Evolutionary conservation across 2,113 vertebrate genomes (phyloP), one percentile per base, ranked within the genome.

Genomic region (Caretta caretta): DNA sequence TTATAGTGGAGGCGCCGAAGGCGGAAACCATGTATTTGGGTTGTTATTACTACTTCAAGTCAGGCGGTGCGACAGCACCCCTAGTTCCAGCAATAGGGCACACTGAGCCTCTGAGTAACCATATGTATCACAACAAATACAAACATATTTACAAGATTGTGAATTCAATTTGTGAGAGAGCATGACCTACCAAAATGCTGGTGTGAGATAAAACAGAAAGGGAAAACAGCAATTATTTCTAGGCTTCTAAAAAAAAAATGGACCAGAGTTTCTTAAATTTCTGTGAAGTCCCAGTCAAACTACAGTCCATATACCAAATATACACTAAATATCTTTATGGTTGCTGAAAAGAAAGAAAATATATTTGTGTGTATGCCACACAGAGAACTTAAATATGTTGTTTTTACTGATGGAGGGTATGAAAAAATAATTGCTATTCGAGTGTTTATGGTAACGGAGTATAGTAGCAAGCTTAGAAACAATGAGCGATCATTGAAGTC

Each of bases 281-380:
- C 82, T 80, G 0, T 87, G 29, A 89, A 91, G 87, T 89, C 42
- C 42, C 50, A n/a, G 1, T 54, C 56, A 81, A 90, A 53, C 85
- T 65, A 22, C 24, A 17, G 1, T 72, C 91, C 31, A 29, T 22
- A 92, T 46, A 12, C 27, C 59, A 84, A 94, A 62, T 59, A 69
- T 1, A 62, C 57, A 31, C 12, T 31, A 59, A 10, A 51, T 35
- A 50, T 80, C 82, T 97, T 89, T 82, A 8, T 46, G 27, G 27
- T 75, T 87, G 62, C 35, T 72, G 16, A 86, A 90, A 27, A 50
- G 53, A 86, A 75, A 35, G 16, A 90, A 59, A 86, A 85, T 54
- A 4, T 0, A 2, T n/a, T 25, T 14, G 1, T 13, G 0, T 53
- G 5, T 5, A 6, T 2, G 0, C 31, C 22, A 62, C 78, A 38